Conservation (phyloP, 2,113 vertebrate genomes). For the Eolophus roseicapilla region DNA sequence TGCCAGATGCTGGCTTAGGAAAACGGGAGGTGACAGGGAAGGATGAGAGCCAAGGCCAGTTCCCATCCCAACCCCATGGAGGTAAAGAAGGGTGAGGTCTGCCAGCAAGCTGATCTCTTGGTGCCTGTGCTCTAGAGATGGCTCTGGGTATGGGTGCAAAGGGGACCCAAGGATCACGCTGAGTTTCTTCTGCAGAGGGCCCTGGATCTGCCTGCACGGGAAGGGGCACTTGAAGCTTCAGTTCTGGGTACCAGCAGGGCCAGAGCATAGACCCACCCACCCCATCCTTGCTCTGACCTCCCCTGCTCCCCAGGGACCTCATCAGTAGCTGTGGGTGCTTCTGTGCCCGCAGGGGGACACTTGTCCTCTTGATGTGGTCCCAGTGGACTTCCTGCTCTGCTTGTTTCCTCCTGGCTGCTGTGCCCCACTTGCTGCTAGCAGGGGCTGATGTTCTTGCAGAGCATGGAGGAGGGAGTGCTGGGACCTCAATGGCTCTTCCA, state of each 20-base stretch:
- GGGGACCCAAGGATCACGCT: fast-evolving
- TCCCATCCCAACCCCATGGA: not conserved
- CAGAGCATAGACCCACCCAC: fast-evolving
- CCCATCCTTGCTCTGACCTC: not conserved
- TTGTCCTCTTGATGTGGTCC: not conserved
- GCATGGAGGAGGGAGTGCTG: not conserved
- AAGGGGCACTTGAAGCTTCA: not conserved
- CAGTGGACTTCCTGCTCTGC: not conserved
- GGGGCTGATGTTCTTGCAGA: not conserved
- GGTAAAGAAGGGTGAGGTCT: not conserved
- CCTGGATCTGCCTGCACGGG: not conserved
- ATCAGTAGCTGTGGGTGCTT: not conserved
- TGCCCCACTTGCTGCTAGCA: fast-evolving
- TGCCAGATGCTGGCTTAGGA: not conserved
- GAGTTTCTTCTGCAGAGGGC: not conserved
- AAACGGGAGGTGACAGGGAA: not conserved
- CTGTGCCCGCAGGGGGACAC: fast-evolving
- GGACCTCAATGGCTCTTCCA: not conserved
- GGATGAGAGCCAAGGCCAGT: not conserved
- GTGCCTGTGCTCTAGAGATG: not conserved
- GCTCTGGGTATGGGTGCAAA: not conserved
- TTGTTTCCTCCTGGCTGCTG: not conserved
- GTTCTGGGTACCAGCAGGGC: not conserved
- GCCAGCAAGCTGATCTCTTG: fast-evolving
- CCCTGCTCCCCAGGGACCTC: not conserved